phyloP scores from a whole-genome alignment of 2,888 invertebrate genomes.

The Drosophila histrio region DNA sequence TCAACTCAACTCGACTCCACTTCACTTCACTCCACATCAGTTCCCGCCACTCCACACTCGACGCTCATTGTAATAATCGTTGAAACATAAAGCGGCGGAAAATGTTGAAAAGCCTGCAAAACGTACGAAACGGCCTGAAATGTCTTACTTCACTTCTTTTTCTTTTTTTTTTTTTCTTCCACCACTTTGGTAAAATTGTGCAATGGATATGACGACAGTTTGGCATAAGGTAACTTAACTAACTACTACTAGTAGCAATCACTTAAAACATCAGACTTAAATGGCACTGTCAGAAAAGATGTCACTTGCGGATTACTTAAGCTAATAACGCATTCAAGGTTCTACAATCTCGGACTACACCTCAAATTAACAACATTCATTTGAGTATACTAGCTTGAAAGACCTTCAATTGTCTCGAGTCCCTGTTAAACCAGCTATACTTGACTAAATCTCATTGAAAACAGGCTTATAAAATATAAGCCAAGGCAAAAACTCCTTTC shows the following conservation, averaged over 20 bases:
- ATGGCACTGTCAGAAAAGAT: conserved; percentile 15
- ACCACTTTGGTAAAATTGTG: conserved; percentile 50
- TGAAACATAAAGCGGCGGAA: conserved; percentile 73
- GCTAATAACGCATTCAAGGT: conserved; percentile 1
- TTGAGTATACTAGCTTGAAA: background rate
- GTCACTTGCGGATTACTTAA: conserved; percentile 10
- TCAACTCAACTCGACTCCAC: conserved; percentile 28
- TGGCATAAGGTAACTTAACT: conserved; percentile 16
- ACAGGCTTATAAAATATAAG: background rate
- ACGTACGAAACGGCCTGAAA: conserved; percentile 40
- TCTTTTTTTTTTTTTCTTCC: conserved; percentile 8
- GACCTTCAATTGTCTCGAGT: conserved; percentile 1
- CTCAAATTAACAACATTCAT: background rate
- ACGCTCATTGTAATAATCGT: conserved; percentile 70
- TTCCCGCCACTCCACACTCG: conserved; percentile 34
- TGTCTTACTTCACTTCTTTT: conserved; percentile 60
- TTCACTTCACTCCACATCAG: background rate
- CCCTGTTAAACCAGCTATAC: background rate
- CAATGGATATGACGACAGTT: conserved; percentile 61
- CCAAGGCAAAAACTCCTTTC: conserved; percentile 1
- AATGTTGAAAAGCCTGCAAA: conserved; percentile 69
- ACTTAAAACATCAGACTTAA: conserved; percentile 7
- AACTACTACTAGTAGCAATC: background rate
- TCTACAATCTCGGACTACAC: background rate
- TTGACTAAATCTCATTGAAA: background rate